phyloP scores from a whole-genome alignment of 2,113 vertebrate genomes.

The Callospermophilus lateralis region DNA sequence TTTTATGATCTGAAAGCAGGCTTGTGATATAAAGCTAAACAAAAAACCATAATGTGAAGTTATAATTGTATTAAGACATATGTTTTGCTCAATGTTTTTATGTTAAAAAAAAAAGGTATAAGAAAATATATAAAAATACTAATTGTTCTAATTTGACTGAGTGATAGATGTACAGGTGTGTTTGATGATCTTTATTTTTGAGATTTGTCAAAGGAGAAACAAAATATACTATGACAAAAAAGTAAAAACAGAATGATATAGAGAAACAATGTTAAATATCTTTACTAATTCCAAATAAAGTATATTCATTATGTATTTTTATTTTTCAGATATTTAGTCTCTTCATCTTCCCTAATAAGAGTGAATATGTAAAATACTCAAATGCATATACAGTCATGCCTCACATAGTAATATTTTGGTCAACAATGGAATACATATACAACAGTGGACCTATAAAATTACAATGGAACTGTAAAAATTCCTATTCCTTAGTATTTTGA shows the following conservation, averaged over 20 bases:
- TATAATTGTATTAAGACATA: background rate
- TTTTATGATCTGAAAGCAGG: background rate
- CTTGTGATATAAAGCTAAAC: constrained; percentile 31
- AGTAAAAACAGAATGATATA: background rate
- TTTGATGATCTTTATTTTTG: background rate
- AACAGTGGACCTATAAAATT: background rate
- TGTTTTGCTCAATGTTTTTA: constrained; percentile 20
- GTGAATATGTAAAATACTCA: background rate
- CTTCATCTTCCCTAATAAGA: background rate
- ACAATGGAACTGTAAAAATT: background rate
- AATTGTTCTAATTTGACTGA: background rate
- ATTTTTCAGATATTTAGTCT: background rate
- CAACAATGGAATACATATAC: background rate
- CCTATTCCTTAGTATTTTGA: background rate
- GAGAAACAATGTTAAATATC: background rate
- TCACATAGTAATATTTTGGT: background rate
- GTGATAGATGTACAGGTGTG: background rate
- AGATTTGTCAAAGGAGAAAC: constrained; percentile 53
- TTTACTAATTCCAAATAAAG: constrained; percentile 28
- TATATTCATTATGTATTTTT: background rate
- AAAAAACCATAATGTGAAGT: constrained; percentile 22
- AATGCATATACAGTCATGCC: background rate
- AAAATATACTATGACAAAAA: background rate
- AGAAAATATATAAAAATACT: constrained; percentile 26
- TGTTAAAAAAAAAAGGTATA: background rate